These are phyloP conservation scores for Pocillopora grandis DNA, from an alignment of 92 coral and sea anemone genomes.

Conservation along the genomic window DNA sequence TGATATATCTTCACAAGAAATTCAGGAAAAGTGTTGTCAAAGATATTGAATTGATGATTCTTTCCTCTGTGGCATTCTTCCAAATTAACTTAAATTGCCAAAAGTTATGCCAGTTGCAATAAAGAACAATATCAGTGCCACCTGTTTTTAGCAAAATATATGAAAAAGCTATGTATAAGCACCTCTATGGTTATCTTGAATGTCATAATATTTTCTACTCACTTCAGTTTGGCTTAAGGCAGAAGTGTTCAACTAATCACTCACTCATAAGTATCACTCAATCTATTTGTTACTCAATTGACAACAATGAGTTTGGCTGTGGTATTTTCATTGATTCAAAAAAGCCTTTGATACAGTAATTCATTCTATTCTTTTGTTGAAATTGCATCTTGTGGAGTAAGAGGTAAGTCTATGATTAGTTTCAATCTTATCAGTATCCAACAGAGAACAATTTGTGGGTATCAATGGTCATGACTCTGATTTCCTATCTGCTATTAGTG, in stretches of 20 bases:
- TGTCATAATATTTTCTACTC: slow-evolving; percentile 25
- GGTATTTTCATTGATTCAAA: no score
- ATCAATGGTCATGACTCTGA: no score
- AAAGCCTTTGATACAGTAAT: no score
- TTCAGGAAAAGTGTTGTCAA: no score
- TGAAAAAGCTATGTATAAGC: slow-evolving; percentile 27
- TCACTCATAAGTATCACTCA: slow-evolving; percentile 25
- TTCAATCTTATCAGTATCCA: no score
- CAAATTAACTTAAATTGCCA: slow-evolving; percentile 25
- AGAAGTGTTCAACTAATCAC: slow-evolving; percentile 19
- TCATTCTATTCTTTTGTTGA: no score
- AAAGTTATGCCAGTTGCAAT: slow-evolving; percentile 16
- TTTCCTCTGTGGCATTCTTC: slow-evolving; percentile 41
- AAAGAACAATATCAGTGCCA: slow-evolving; percentile 24
- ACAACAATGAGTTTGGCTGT: no score
- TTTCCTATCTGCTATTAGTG: no score
- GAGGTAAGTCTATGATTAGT: no score
- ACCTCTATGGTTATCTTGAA: slow-evolving; percentile 34
- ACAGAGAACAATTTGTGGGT: no score
- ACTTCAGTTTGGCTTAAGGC: slow-evolving; percentile 49
- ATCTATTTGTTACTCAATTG: background rate
- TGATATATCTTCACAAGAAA: background rate
- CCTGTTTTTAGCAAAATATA: slow-evolving; percentile 15
- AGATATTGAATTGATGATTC: slow-evolving; percentile 14
- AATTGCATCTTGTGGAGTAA: no score